A percentile compares a stretch with the other conserved stretches of the same genome.
Evolutionary conservation across 1,140 invertebrate genomes (phyloP).

Genomic region (Triops cancriformis): DNA sequence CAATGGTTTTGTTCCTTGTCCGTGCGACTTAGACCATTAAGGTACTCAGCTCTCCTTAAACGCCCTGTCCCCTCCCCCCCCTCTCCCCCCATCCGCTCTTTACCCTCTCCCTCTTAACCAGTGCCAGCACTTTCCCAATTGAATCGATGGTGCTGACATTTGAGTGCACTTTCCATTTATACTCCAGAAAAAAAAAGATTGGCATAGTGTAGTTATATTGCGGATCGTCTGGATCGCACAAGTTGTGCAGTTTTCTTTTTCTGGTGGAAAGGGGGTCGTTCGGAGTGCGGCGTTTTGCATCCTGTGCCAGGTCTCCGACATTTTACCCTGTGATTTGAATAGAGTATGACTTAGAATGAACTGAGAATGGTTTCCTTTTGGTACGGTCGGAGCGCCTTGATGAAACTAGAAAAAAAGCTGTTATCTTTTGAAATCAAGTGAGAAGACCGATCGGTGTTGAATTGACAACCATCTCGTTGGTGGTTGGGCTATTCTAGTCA

Average conservation of each 20-base stretch:
- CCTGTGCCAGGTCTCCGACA: neutral
- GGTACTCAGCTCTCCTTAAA: neutral
- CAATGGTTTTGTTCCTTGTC: neutral
- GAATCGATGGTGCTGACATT: neutral
- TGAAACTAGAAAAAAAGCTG: neutral
- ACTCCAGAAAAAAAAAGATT: neutral
- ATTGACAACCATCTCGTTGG: neutral
- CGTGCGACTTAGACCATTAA: neutral
- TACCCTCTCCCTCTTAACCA: neutral
- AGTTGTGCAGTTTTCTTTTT: neutral
- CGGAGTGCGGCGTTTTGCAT: neutral
- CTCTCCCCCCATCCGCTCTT: neutral
- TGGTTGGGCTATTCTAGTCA: neutral
- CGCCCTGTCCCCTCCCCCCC: neutral
- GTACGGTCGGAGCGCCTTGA: neutral
- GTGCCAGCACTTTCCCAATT: neutral
- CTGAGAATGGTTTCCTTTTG: neutral
- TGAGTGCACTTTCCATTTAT: neutral
- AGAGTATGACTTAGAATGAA: neutral
- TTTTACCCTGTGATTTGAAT: conserved; percentile 2
- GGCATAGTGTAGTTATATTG: neutral
- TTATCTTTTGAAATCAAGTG: neutral
- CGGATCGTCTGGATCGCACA: neutral
- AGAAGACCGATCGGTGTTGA: neutral
- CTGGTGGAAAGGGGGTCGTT: neutral